phyloP scores from a whole-genome alignment of 2,888 invertebrate species.

The Nycteola revayana region DNA sequence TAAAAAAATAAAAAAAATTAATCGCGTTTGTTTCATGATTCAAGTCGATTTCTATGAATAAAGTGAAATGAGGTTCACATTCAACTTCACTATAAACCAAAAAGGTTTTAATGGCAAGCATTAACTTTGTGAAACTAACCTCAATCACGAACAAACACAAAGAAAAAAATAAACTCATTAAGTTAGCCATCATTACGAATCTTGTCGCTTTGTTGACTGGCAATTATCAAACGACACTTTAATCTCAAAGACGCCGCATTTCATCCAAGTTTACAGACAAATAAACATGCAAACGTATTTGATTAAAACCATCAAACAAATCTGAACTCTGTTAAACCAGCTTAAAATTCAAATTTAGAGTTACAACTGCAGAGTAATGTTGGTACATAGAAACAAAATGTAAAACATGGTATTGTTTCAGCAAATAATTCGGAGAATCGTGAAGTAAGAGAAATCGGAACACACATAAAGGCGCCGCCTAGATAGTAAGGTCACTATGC shows the following conservation, averaged over 20 bases:
- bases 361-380: conserved; percentile 15
- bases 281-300: conserved; percentile 33
- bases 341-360: conserved; percentile 6
- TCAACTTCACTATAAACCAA: too few relatives aligned
- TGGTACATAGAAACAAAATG: conserved; percentile 52
- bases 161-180: conserved; percentile 43
- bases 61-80: too few relatives aligned
- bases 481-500: conserved; percentile 49
- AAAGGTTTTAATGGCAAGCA: conserved; percentile 24
- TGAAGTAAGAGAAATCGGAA: conserved; percentile 67
- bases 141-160: conserved; percentile 39
- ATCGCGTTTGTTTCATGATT: too few relatives aligned
- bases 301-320: conserved; percentile 17
- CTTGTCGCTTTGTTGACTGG: conserved; percentile 63
- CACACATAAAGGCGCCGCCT: conserved; percentile 57
- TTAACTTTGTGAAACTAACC: conserved; percentile 33
- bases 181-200: conserved; percentile 63
- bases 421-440: conserved; percentile 77
- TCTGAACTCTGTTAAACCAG: conserved; percentile 33
- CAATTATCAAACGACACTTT: conserved; percentile 69
- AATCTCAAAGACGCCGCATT: conserved; percentile 75
- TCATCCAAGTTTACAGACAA: conserved; percentile 60
- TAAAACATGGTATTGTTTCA: conserved; percentile 73
- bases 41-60: too few relatives aligned
- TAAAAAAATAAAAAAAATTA: too few relatives aligned